These are phyloP conservation scores for Ctenopoma multispine DNA, from an alignment of 2,797 vertebrate genomes.

Conservation along the genomic window DNA sequence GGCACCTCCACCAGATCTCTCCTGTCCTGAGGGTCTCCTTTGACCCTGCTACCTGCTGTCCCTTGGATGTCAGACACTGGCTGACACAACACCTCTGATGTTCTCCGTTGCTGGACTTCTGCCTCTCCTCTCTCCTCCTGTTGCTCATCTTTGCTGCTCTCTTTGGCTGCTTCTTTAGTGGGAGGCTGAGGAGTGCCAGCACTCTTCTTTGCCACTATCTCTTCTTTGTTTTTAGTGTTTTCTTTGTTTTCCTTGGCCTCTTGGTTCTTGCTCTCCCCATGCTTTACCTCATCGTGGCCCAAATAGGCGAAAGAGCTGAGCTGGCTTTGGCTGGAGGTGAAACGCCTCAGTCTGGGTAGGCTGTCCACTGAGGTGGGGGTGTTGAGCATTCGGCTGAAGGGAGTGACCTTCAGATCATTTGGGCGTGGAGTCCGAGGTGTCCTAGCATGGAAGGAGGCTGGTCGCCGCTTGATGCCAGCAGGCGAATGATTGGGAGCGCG, in stretches of 20 bases:
- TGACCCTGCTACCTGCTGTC: slow-evolving; percentile 69
- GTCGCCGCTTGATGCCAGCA: slow-evolving; percentile 88
- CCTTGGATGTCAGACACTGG: slow-evolving; percentile 82
- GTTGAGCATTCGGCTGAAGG: slow-evolving; percentile 94
- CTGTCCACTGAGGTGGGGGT: slow-evolving; percentile 96
- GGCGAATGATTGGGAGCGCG: slow-evolving; percentile 88
- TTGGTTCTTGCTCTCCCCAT: slow-evolving; percentile 52
- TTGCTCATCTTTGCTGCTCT: slow-evolving; percentile 56
- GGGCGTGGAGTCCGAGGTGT: slow-evolving; percentile 92
- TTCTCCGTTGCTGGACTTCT: slow-evolving; percentile 47
- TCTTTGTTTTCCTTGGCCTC: slow-evolving; percentile 65
- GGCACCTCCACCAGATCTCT: slow-evolving; percentile 92
- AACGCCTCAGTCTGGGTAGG: slow-evolving; percentile 92
- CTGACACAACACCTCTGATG: slow-evolving; percentile 86
- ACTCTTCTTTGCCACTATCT: slow-evolving; percentile 25
- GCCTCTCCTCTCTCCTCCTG: slow-evolving; percentile 64
- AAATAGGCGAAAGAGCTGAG: slow-evolving; percentile 91
- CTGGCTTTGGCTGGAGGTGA: slow-evolving; percentile 92
- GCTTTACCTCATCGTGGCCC: slow-evolving; percentile 83
- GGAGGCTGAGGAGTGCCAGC: slow-evolving; percentile 44
- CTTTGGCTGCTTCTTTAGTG: slow-evolving; percentile 59
- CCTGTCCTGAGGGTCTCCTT: slow-evolving; percentile 62
- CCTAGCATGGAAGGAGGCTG: slow-evolving; percentile 89
- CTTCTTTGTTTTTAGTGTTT: slow-evolving; percentile 43
- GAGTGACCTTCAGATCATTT: slow-evolving; percentile 92